Evolutionary conservation across 2,113 vertebrate species (phyloP), one percentile per base, ranked within the genome.

Genomic region (Gallinago undulata): DNA sequence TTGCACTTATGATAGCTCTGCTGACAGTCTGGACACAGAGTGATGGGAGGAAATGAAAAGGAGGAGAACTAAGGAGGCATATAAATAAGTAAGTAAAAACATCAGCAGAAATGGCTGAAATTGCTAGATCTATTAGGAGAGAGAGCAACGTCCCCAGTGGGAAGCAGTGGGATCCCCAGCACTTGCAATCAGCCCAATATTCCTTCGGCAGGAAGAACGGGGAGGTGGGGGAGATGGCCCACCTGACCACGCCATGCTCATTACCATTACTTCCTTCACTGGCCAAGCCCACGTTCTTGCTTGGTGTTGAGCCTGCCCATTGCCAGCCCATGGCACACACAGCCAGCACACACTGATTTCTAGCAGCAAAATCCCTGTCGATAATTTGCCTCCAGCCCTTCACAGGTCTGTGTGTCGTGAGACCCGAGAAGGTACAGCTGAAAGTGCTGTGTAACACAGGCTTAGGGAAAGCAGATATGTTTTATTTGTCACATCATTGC

Each of bases 51-150:
- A 95, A 95, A 87, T 88, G 68, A 30, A 41, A 92, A 78, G 83
- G 69, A 75, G 48, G 73, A 68, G 73, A 57, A 74, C 62, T 75
- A 27, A 90, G 73, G 45, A 82, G 89, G 50, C 43, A 3, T 33
- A 84, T 50, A 87, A 93, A 85, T 87, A 87, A 95, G 45, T 60
- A 76, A 93, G 76, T 81, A 59, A 93, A 95, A 87, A 77, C 13
- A 11, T 81, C 83, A 82, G 53, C 86, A 93, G 90, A 63, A 84
- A 48, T 23, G 69, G 69, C 76, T 84, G 80, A 64, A 92, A 95
- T 67, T 67, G 88, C 76, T 67, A 23, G 69, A 62, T 90, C 76
- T 27, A 19, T 84, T 48, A 89, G 73, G 48, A 22, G 18, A 41
- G 73, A 57, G 89, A 80, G 41, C 73, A 69, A 6, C 35, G 43